Evolutionary conservation across 1,140 invertebrate species (phyloP).

Genomic region (Aphaenogaster floridana): DNA sequence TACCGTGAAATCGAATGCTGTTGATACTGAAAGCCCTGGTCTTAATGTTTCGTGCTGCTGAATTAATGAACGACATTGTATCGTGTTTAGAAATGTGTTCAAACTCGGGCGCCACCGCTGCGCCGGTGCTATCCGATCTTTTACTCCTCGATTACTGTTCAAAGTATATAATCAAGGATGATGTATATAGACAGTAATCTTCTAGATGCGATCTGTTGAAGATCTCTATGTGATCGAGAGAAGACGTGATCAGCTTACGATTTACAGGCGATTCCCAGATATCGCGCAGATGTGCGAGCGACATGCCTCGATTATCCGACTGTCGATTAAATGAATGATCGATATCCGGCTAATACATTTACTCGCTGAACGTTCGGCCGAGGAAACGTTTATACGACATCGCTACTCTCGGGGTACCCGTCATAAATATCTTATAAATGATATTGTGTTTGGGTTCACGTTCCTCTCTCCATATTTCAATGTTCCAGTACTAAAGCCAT

Average conservation of each 20-base stretch:
- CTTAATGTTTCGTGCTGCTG: slow-evolving; percentile 51
- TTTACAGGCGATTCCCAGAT: slow-evolving; percentile 20
- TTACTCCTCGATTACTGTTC: slow-evolving; percentile 28
- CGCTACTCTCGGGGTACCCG: not conserved
- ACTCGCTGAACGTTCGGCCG: not conserved
- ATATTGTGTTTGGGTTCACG: slow-evolving; percentile 48
- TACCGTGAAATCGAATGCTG: slow-evolving; percentile 47
- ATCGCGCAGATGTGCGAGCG: slow-evolving; percentile 4
- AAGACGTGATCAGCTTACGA: slow-evolving; percentile 33
- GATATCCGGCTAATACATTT: slow-evolving; percentile 38
- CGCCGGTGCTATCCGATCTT: slow-evolving; percentile 29
- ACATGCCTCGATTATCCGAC: slow-evolving; percentile 34
- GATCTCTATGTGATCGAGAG: not conserved
- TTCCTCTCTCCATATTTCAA: slow-evolving; percentile 36
- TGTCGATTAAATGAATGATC: slow-evolving; percentile 48
- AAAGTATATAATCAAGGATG: slow-evolving; percentile 17
- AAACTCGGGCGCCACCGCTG: not conserved
- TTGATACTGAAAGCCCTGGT: slow-evolving; percentile 25
- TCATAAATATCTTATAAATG: slow-evolving; percentile 54
- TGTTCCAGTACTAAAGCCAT: not conserved
- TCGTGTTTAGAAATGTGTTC: slow-evolving; percentile 45
- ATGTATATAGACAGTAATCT: slow-evolving; percentile 39
- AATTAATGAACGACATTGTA: slow-evolving; percentile 58
- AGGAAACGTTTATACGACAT: slow-evolving; percentile 23
- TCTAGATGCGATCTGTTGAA: slow-evolving; percentile 16